Base-by-base conservation (phyloP, 2,888 invertebrate genomes). In the Sinodicranocentrus sp. region DNA sequence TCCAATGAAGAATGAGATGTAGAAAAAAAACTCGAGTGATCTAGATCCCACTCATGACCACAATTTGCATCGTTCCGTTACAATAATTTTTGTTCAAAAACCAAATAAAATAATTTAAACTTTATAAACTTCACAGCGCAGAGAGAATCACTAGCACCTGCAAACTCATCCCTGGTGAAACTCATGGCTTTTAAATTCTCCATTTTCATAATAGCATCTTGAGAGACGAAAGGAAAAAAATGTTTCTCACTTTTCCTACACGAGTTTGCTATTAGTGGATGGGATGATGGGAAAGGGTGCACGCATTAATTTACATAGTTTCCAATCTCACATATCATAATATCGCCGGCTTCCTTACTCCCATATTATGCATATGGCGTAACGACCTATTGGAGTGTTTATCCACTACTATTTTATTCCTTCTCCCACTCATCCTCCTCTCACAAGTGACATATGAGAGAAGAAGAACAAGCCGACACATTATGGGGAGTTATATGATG, bases 191-290 rank as follows among this genome's bases (percentile, higher is more conserved):
- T n/a, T n/a, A n/a, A n/a, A n/a, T n/a, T n/a, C n/a, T n/a, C n/a
- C n/a, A n/a, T n/a, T n/a, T n/a, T n/a, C n/a, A n/a, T n/a, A n/a
- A 33, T 3, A 33, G 10, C 10, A 33, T 33, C 33, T 33, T 33
- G 33, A 33, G 33, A 33, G 10, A 33, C 33, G 10, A 33, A 72
- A 72, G 39, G 54, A 71, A 72, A 72, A 59, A 59, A 72, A 10
- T 57, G 43, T 54, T 8, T 25, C 25, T 25, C 25, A 23, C 25
- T 59, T 28, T 44, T 10, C 3, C 33, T 6, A 59, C 63, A 63
- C 63, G 63, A 33, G 63, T 63, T 63, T 63, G 63, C 63, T 63
- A 63, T 63, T 63, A 63, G 48, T 19, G 67, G 19, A 39, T 10
- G 33, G 33, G 33, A 33, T 19, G 33, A 28, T n/a, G n/a, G 33